phyloP scores from a whole-genome alignment of 1,140 invertebrate genomes.

The Drosophila lacteicornis region DNA sequence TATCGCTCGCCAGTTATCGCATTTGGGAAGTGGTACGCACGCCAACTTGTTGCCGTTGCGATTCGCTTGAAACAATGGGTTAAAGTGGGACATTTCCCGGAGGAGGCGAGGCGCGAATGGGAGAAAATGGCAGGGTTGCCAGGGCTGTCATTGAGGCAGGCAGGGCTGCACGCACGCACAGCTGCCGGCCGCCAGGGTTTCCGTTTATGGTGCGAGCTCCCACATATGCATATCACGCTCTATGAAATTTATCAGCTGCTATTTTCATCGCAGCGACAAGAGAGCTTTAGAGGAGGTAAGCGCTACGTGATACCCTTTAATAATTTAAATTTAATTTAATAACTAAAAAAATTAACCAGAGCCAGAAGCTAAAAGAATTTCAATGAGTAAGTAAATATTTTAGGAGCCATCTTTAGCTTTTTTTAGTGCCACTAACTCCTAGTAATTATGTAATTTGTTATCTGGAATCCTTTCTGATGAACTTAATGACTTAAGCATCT shows the following conservation, averaged over 20 bases:
- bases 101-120: neutral
- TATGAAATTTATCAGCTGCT: constrained; percentile 52
- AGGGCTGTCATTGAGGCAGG: constrained; percentile 14
- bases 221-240: constrained; percentile 68
- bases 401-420: neutral
- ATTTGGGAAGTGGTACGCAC: constrained; percentile 54
- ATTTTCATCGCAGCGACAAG: constrained; percentile 28
- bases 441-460: neutral
- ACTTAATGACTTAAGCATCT: neutral
- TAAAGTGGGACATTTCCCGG: constrained; percentile 1
- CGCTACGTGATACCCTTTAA: neutral
- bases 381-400: no score
- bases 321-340: no score
- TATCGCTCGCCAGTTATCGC: constrained; percentile 50
- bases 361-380: no score
- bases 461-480: neutral
- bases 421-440: no score
- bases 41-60: constrained; percentile 53
- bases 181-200: constrained; percentile 64
- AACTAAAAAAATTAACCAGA: no score
- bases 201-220: constrained; percentile 55
- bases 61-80: constrained; percentile 31
- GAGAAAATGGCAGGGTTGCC: constrained; percentile 10
- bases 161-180: constrained; percentile 33
- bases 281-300: no score